Conservation (phyloP, 2,888 invertebrate genomes). For the Rapana venosa region DNA sequence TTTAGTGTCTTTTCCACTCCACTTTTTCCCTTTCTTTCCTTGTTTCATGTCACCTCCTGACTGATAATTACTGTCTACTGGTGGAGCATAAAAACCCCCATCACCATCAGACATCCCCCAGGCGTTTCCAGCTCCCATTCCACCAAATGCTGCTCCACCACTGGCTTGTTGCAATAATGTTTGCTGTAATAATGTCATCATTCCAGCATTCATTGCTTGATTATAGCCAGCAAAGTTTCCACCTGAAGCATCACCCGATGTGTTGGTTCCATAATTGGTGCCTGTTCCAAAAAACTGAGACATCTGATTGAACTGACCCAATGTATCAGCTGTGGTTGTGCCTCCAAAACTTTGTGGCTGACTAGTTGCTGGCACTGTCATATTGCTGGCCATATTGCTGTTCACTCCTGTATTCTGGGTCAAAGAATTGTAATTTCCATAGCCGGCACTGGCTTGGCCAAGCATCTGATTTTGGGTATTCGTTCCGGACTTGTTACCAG, state of each 20-base stretch:
- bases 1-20: slow-evolving; percentile 32
- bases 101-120: slow-evolving; percentile 25
- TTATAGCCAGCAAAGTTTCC: background rate
- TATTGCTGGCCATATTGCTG: slow-evolving; percentile 1
- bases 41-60: slow-evolving; percentile 8
- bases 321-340: background rate
- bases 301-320: slow-evolving; percentile 20
- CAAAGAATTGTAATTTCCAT: background rate
- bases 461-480: slow-evolving; percentile 3
- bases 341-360: slow-evolving; percentile 8
- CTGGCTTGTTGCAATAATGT: slow-evolving; percentile 7
- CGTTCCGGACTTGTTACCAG: background rate
- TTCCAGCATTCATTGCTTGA: slow-evolving; percentile 21
- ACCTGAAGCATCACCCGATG: slow-evolving; percentile 12
- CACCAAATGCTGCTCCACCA: slow-evolving; percentile 2
- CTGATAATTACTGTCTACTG: slow-evolving; percentile 1
- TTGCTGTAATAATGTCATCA: slow-evolving; percentile 30
- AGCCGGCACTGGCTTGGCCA: background rate
- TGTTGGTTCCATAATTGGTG: background rate
- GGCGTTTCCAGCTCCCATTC: background rate
- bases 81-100: slow-evolving; percentile 34
- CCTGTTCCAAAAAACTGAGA: slow-evolving; percentile 24
- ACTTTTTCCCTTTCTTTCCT: slow-evolving; percentile 29
- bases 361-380: background rate
- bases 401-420: background rate